A percentile compares a stretch with the other conserved stretches of the same genome.
These are phyloP conservation scores for Hemibates koningsi DNA, from an alignment of 2,113 vertebrate genomes.

Conservation along the genomic window DNA sequence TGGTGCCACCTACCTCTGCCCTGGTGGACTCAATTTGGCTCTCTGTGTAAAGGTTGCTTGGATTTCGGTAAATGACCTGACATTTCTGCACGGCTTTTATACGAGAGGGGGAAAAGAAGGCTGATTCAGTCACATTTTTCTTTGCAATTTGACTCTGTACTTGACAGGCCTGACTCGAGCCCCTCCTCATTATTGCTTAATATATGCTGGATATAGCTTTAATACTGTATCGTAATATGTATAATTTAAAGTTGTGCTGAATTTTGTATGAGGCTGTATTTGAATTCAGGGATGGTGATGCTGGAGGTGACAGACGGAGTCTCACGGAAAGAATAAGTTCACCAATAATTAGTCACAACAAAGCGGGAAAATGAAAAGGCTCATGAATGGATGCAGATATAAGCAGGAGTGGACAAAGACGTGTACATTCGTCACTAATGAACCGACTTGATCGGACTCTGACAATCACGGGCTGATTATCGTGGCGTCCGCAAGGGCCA, in stretches of 20 bases:
- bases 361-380: neutral
- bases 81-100: neutral
- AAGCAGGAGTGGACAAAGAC: neutral
- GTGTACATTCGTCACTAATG: neutral
- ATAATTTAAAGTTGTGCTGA: slow-evolving; percentile 16
- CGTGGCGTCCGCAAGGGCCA: neutral
- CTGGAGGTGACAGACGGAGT: neutral
- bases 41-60: neutral
- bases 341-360: neutral
- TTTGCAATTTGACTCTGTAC: neutral
- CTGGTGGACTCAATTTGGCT: neutral
- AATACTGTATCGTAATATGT: slow-evolving; percentile 29
- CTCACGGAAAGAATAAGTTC: neutral
- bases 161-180: neutral
- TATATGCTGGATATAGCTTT: neutral
- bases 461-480: neutral
- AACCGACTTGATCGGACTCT: neutral
- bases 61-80: neutral
- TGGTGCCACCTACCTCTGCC: neutral
- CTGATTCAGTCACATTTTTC: neutral
- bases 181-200: slow-evolving; percentile 2
- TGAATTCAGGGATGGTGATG: neutral
- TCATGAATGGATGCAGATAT: neutral
- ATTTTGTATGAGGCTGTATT: slow-evolving; percentile 35
- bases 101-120: neutral